These are phyloP conservation scores for Drosophila tripunctata DNA, from an alignment of 2,888 invertebrate species.

Conservation along the genomic window DNA sequence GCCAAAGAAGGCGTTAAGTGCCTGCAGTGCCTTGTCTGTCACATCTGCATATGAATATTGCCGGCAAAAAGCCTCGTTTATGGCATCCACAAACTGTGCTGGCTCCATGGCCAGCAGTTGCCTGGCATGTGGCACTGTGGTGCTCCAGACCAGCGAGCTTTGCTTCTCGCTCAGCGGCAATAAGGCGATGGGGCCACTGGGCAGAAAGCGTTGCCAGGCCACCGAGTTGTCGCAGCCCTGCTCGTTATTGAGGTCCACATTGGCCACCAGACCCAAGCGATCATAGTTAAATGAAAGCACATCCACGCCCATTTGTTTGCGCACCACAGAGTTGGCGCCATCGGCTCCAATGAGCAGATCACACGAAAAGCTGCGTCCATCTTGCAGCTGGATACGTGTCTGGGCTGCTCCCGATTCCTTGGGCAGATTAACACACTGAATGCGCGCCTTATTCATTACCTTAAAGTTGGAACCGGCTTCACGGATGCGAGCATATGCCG, in stretches of 20 bases:
- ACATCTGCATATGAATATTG: conserved; percentile 81
- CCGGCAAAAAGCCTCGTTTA: conserved; percentile 91
- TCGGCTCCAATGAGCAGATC: conserved; percentile 96
- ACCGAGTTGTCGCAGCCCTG: conserved; percentile 90
- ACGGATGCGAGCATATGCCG: conserved; percentile 87
- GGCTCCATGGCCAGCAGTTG: conserved; percentile 88
- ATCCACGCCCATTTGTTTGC: conserved; percentile 92
- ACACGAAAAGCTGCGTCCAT: conserved; percentile 88
- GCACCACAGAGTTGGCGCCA: conserved; percentile 94
- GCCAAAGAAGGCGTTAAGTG: conserved; percentile 84
- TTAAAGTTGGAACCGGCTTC: conserved; percentile 86
- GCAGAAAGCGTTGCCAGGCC: conserved; percentile 98
- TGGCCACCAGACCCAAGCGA: conserved; percentile 96
- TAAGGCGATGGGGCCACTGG: conserved; percentile 95
- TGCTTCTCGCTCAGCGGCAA: conserved; percentile 91
- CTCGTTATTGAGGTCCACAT: conserved; percentile 90
- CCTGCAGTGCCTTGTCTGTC: conserved; percentile 84
- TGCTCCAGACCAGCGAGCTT: conserved; percentile 98
- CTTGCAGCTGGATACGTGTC: conserved; percentile 86
- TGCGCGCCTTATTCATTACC: conserved; percentile 89
- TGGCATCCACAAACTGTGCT: conserved; percentile 93
- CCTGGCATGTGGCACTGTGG: conserved; percentile 90
- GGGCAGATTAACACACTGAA: conserved; percentile 87
- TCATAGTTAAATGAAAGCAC: conserved; percentile 93
- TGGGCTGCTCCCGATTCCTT: conserved; percentile 74